These are phyloP conservation scores for Clistopyga incitator DNA, from an alignment of 2,888 invertebrate species.

Conservation along the genomic window DNA sequence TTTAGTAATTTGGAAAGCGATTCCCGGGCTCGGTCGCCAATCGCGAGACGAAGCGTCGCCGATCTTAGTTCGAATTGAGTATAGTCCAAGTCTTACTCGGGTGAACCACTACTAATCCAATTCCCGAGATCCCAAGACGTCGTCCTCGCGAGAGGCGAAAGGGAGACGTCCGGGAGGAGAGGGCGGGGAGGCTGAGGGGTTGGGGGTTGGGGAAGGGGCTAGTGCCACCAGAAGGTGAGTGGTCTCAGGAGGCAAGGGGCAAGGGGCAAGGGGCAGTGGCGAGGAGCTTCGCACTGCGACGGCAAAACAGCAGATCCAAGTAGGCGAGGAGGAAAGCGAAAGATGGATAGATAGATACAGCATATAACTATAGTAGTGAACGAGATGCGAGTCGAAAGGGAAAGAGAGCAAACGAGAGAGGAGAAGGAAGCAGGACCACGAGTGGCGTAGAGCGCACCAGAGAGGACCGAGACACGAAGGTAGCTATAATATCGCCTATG, in stretches of 20 bases:
- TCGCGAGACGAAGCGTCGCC: constrained; percentile 63
- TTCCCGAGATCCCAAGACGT: constrained; percentile 83
- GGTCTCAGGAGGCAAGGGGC: constrained; percentile 55
- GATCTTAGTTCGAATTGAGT: constrained; percentile 84
- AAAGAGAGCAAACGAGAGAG: constrained; percentile 58
- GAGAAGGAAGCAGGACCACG: constrained; percentile 40
- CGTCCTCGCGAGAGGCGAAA: constrained; percentile 66
- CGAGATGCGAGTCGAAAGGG: constrained; percentile 63
- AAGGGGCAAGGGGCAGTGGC: constrained; percentile 45
- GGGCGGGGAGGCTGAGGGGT: no score
- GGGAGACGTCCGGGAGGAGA: constrained; percentile 21
- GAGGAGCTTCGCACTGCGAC: constrained; percentile 40
- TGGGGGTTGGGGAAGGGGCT: constrained; percentile 22
- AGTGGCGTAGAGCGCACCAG: constrained; percentile 28
- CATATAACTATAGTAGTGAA: constrained; percentile 48
- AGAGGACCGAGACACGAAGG: constrained; percentile 71
- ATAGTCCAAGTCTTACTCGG: constrained; percentile 83
- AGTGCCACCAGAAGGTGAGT: constrained; percentile 68
- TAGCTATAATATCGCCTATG: constrained; percentile 84
- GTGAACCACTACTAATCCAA: constrained; percentile 84
- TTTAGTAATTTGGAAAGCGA: constrained; percentile 81
- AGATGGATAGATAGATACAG: constrained; percentile 33
- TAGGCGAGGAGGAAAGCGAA: constrained; percentile 48
- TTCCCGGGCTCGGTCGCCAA: constrained; percentile 52
- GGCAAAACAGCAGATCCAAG: constrained; percentile 38